Percentiles rank a stretch among this genome's conserved stretches.
Evolutionary conservation across 2,797 vertebrate species (phyloP).

Genomic region (Hypotaenidia philippensis): DNA sequence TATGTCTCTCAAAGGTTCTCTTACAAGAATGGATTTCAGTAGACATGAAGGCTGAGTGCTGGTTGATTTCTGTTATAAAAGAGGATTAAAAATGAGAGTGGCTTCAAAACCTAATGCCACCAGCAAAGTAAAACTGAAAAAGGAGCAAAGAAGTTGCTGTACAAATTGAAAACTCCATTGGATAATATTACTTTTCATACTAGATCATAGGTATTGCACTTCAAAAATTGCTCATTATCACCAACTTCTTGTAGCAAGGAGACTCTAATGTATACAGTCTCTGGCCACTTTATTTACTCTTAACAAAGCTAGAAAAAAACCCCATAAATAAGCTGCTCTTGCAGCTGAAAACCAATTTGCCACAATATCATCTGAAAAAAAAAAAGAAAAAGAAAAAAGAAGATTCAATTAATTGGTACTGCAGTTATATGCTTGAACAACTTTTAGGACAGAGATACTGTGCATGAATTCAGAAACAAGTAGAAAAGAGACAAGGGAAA

Average conservation of each 20-base stretch:
- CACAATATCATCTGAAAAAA: not conserved
- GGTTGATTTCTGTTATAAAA: conserved; percentile 32
- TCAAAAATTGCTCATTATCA: conserved; percentile 45
- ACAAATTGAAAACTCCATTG: conserved; percentile 15
- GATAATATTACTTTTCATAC: conserved; percentile 16
- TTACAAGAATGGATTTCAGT: not conserved
- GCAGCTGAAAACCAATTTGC: conserved; percentile 9
- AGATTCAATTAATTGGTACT: not conserved
- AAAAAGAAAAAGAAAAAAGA: not conserved
- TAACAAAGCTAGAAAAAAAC: not conserved
- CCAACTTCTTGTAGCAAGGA: conserved; percentile 21
- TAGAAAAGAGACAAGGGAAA: conserved; percentile 16
- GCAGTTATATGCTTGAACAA: not conserved
- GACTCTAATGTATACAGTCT: not conserved
- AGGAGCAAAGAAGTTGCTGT: not conserved
- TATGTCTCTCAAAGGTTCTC: conserved; percentile 2
- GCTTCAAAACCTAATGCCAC: conserved; percentile 25
- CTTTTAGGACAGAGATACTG: not conserved
- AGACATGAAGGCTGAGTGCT: not conserved
- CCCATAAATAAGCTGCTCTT: not conserved
- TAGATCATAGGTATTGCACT: not conserved
- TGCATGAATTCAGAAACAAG: not conserved
- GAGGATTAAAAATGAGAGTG: conserved; percentile 44
- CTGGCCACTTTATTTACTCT: not conserved
- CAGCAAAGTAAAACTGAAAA: conserved; percentile 31